Evolutionary conservation across 2,113 vertebrate species (phyloP), one percentile per base, ranked within the genome.

Genomic region (Ciconia boyciana): DNA sequence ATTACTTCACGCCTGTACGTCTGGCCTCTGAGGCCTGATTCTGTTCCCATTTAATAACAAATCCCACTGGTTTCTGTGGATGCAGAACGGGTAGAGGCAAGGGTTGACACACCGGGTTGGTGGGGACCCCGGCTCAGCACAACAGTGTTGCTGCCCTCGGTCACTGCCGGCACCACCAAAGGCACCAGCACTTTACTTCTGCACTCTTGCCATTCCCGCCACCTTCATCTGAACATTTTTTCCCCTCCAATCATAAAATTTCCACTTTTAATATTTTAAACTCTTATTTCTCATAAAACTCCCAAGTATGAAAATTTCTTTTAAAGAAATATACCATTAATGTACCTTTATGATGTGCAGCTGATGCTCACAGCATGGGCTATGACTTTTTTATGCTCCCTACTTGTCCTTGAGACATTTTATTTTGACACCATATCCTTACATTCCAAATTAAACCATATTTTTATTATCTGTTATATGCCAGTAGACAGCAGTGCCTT

Each of bases 331-430:
- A 89, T 16, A 39, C 97, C 95, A 95, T 97, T 96, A 97, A 93
- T 83, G 92, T 95, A 97, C 98, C 97, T 97, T 98, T 98, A 98
- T 91, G 97, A 98, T 21, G 98, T 98, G 98, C 17, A 94, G 41
- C 39, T 97, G 98, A 98, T 97, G 54, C 20, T 58, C 24, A 34
- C 90, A n/a, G 97, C 65, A 88, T 96, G 97, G 94, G 51, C 91
- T 55, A 0, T 62, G 94, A 94, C 97, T 97, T 94, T 93, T 97
- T 96, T 95, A 96, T 95, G 79, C 93, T 93, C 89, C 74, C 29
- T 86, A 20, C 92, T 90, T 52, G 91, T 97, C 95, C 95, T 19
- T 61, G 71, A 64, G 94, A 95, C 98, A 39, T 96, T 98, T 90
- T 82, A 82, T 91, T 89, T 94, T 93, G 95, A 96, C 93, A 84